Conservation (phyloP, 2,888 invertebrate genomes). For the Amblyteles armatorius region DNA sequence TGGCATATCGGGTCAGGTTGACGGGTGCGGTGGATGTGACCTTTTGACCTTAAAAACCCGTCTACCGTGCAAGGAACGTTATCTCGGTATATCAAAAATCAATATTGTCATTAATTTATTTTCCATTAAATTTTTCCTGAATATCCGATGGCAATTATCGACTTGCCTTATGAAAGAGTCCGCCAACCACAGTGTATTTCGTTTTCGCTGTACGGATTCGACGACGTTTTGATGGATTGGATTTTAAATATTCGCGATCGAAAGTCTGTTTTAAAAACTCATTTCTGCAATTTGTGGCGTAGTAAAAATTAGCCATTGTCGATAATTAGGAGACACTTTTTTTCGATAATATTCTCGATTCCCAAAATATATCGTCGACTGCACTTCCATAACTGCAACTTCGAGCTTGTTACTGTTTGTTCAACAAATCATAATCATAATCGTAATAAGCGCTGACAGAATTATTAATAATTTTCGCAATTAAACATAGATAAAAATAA, state of each 20-base stretch:
- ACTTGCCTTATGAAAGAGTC: neutral
- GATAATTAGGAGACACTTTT: too few relatives aligned
- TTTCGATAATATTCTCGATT: too few relatives aligned
- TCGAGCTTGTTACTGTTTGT: too few relatives aligned
- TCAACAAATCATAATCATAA: too few relatives aligned
- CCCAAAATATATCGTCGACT: too few relatives aligned
- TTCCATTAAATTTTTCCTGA: neutral
- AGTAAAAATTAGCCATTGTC: too few relatives aligned
- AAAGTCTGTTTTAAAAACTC: too few relatives aligned
- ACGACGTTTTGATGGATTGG: neutral
- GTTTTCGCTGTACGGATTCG: neutral
- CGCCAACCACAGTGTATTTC: neutral
- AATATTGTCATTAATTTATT: conserved; percentile 2
- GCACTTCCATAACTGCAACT: too few relatives aligned
- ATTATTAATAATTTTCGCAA: too few relatives aligned
- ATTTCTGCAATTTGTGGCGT: too few relatives aligned
- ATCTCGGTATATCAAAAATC: conserved; percentile 1
- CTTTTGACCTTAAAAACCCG: conserved; percentile 46
- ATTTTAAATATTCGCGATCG: neutral
- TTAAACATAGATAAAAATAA: too few relatives aligned
- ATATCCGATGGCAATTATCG: neutral
- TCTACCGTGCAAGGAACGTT: neutral
- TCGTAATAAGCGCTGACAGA: too few relatives aligned
- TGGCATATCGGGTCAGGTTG: conserved; percentile 6
- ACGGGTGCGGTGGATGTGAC: conserved; percentile 32